These are phyloP conservation scores for Montipora capitata DNA, from an alignment of 92 coral and sea anemone species.

Conservation along the genomic window DNA sequence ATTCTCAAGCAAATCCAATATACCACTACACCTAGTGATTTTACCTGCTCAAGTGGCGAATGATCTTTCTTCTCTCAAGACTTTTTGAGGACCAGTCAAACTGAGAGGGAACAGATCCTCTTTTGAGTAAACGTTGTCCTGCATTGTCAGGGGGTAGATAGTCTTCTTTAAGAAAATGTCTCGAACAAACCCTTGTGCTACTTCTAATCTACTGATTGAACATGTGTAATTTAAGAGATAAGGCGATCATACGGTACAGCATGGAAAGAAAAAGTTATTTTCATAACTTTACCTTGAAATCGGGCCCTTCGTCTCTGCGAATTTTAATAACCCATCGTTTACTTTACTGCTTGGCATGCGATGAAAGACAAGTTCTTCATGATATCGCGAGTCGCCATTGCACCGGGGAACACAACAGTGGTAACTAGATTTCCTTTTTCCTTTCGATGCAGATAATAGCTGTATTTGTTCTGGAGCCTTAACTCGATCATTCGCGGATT, in stretches of 20 bases:
- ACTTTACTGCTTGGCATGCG: constrained; percentile 23
- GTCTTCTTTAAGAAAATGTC: constrained; percentile 8
- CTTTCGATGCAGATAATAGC: constrained; percentile 24
- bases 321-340: constrained; percentile 59
- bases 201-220: constrained; percentile 21
- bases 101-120: neutral
- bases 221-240: neutral
- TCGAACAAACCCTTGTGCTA: constrained; percentile 65
- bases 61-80: constrained; percentile 32
- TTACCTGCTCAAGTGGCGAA: constrained; percentile 45
- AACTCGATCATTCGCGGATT: too few relatives aligned
- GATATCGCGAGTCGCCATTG: constrained; percentile 66
- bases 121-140: constrained; percentile 1
- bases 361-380: constrained; percentile 52
- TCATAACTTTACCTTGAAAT: constrained; percentile 45
- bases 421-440: constrained; percentile 61
- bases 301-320: constrained; percentile 74
- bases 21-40: constrained; percentile 68
- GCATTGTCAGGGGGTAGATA: too few relatives aligned
- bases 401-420: constrained; percentile 76
- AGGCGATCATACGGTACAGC: too few relatives aligned
- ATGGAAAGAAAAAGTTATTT: too few relatives aligned
- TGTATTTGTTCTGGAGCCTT: neutral
- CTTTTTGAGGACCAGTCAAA: too few relatives aligned
- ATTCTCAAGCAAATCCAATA: too few relatives aligned